Base-by-base conservation (phyloP, 2,113 vertebrate species). In the Todiramphus saurophagus region DNA sequence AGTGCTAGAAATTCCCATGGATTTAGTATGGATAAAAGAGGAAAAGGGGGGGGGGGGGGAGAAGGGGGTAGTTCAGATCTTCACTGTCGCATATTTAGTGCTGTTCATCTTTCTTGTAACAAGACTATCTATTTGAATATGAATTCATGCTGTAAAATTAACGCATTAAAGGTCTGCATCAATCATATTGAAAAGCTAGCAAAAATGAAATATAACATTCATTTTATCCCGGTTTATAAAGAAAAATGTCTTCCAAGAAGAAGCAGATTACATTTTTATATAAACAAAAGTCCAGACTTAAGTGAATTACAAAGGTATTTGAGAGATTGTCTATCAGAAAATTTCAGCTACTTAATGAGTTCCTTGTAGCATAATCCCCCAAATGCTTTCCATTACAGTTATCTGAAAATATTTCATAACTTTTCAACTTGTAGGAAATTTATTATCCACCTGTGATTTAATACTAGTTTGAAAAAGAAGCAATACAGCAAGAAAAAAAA, bases 111-210 rank as follows among this genome's bases (percentile, higher is more conserved):
- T 97, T 94, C 73, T 89, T 93, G 24, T 51, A 96, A 93, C 23
- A 80, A 95, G 76, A 37, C 44, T 62, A 94, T 80, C 59, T 88
- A 81, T 86, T 95, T 95, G 74, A 95, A 95, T 95, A 89, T 83
- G 85, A 96, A 89, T 85, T 96, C 21, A 60, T 89, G 89, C 83
- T 93, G 27, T 78, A 95, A 97, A 95, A 97, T 89, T 83, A 97
- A 86, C 9, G 78, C 84, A 86, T 82, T 97, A 95, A 89, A 86
- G 68, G 41, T 93, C 87, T 84, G 67, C 69, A 97, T 97, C 53
- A 93, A 91, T 96, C 95, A 92, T 79, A 90, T 41, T 93, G 90
- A 96, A 97, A 97, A 96, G 58, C 82, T 88, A 96, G 64, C 76
- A 95, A 96, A 97, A 97, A 93, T 91, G 44, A 96, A 97, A 96